Base-by-base conservation (phyloP, 2,113 vertebrate genomes). In the Eptesicus fuscus region DNA sequence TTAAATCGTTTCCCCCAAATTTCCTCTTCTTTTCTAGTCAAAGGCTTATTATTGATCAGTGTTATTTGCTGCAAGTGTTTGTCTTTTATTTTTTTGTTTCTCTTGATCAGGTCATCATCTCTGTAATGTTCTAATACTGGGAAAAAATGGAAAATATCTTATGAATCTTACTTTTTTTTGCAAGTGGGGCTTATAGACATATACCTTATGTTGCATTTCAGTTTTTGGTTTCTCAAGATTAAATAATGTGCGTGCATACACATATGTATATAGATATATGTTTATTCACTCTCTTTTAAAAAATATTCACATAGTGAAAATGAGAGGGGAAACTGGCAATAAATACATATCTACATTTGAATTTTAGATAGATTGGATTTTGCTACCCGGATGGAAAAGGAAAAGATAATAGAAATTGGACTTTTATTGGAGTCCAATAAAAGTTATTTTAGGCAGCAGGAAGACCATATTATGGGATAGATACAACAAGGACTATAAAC, bases 111-210 rank as follows among this genome's bases (percentile, higher is more conserved):
- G 40, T 87, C 35, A 69, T 65, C 37, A 53, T 53, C 40, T 74
- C 5, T 59, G 30, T 73, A 90, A 83, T 90, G 37, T 89, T 82
- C 79, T 70, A 92, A 89, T 78, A 87, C 30, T 51, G 28, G 77
- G 83, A 87, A 92, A 92, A 94, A 73, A 96, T 74, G 32, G 37
- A 73, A 90, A 83, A 83, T 23, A 87, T 53, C 25, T 85, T 92
- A 74, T 73, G 37, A 92, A 37, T 63, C 20, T 65, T 74, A 85
- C 4, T 67, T 69, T 74, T 97, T 5, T 6, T 65, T 79, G 88
- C 35, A 22, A 25, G 7, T n/a, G 17, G 59, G 67, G 5, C 14
- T 77, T 88, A 74, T 2, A 77, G 7, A 61, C 37, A 89, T 40
- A 71, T 6, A 61, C 7, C 44, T 40, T 84, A 93, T 85, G 30